Evolutionary conservation across 1,140 invertebrate species (phyloP).

Genomic region (Drosophila mayri): DNA sequence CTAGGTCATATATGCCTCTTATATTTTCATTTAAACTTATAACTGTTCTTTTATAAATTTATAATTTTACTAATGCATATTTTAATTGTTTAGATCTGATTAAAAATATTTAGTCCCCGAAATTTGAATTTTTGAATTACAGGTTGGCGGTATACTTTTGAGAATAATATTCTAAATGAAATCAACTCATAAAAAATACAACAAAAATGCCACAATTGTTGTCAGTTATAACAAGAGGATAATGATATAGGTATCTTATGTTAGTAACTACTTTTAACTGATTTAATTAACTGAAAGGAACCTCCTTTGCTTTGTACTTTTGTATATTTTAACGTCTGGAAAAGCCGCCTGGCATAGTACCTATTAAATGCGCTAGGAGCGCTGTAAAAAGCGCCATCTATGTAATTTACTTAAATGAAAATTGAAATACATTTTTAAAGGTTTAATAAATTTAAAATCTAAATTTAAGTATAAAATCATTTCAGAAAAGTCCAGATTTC

Average conservation of each 20-base stretch:
- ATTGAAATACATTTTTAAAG: background rate
- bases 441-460: background rate
- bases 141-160: too few relatives aligned
- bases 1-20: background rate
- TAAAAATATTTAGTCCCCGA: background rate
- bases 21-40: too few relatives aligned
- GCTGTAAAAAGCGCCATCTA: conserved; percentile 2
- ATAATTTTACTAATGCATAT: background rate
- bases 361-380: background rate
- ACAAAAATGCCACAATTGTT: too few relatives aligned
- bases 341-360: background rate
- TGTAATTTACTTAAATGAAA: background rate
- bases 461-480: background rate
- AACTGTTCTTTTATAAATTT: background rate
- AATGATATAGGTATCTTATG: background rate
- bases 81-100: background rate
- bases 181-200: background rate
- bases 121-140: background rate
- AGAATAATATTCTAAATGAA: background rate
- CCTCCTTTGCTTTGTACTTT: too few relatives aligned
- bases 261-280: background rate
- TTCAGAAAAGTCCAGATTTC: background rate
- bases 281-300: conserved; percentile 1
- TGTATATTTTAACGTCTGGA: too few relatives aligned
- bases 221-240: too few relatives aligned